Evolutionary conservation across 2,113 vertebrate genomes (phyloP), one percentile per base, ranked within the genome.

Genomic region (Crotalus helleri): DNA sequence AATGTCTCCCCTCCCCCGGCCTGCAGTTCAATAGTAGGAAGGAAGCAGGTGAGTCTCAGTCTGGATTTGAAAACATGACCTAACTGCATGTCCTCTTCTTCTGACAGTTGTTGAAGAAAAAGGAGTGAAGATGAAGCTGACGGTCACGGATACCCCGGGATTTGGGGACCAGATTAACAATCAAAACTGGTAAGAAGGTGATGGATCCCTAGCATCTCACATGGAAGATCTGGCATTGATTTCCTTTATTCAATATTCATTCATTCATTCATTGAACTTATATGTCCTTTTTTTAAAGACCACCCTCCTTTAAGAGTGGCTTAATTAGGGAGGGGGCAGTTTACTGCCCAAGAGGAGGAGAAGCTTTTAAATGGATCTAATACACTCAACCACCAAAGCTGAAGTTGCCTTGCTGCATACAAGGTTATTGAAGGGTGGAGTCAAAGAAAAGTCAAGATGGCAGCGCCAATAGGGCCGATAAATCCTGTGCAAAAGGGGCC

Each of bases 151-250:
- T 96, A 99, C 98, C 0, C 98, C 98, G 0, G 98, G 98, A 74
- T 99, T 99, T 0, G 98, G 98, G 89, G 98, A 99, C 96, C 98
- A 99, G 96, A 99, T 99, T 96, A 99, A 99, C 97, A 99, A 99
- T 0, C 98, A 98, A 92, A 98, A 98, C 96, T 99, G 98, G 98
- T 99, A 96, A 29, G 92, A 24, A 2, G 21, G 19, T 3, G 3
- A 29, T 3, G 13, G 21, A 7, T 11, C 3, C 1, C 23, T 44
- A 26, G 7, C 1, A 2, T 58, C 74, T 33, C 4, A 1, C 24
- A 26, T 12, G 26, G 26, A 64, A 64, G 61, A 9, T 21, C 46
- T 44, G 61, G 24, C 21, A 49, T 13, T 5, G 8, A 23, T 19
- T 51, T 61, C 26, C 49, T 55, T 24, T 33, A 2, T 5, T 1